Evolutionary conservation across 2,888 invertebrate species (phyloP).

Genomic region (Pristionchus fissidentatus): DNA sequence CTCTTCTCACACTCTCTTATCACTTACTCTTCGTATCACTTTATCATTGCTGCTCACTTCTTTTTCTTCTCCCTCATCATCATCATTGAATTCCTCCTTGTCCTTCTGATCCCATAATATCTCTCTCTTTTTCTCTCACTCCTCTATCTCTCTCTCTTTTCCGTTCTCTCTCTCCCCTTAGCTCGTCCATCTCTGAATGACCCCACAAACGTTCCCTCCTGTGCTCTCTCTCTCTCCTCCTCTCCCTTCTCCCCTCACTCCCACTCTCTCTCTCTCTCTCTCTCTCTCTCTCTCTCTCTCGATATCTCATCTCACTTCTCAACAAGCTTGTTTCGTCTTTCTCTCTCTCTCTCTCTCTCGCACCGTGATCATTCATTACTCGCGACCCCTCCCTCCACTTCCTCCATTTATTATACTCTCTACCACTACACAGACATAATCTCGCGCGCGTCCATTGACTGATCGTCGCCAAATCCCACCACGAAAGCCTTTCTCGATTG

Average conservation of each 20-base stretch:
- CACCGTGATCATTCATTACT: conserved; percentile 12
- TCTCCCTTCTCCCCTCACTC: not conserved
- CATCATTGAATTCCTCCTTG: too few relatives aligned
- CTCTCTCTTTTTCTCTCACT: conserved; percentile 25
- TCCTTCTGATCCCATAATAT: not conserved
- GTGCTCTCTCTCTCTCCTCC: too few relatives aligned
- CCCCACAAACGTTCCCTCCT: too few relatives aligned
- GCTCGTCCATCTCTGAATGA: too few relatives aligned
- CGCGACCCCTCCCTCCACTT: conserved; percentile 1
- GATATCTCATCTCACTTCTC: not conserved
- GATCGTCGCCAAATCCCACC: not conserved
- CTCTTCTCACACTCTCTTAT: too few relatives aligned
- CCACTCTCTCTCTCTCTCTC: not conserved
- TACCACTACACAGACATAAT: not conserved
- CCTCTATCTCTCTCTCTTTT: not conserved
- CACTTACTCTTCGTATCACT: too few relatives aligned
- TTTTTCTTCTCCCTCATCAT: too few relatives aligned
- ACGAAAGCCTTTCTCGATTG: not conserved
- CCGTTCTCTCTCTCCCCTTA: too few relatives aligned
- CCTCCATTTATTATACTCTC: too few relatives aligned
- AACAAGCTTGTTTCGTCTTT: not conserved
- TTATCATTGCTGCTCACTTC: too few relatives aligned
- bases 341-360: conserved; percentile 29
- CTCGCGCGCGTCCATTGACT: not conserved
- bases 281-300: not conserved